A percentile compares a stretch with the other conserved stretches of the same genome.
Conservation (phyloP, 2,113 vertebrate species). For the Erpornis zantholeuca region DNA sequence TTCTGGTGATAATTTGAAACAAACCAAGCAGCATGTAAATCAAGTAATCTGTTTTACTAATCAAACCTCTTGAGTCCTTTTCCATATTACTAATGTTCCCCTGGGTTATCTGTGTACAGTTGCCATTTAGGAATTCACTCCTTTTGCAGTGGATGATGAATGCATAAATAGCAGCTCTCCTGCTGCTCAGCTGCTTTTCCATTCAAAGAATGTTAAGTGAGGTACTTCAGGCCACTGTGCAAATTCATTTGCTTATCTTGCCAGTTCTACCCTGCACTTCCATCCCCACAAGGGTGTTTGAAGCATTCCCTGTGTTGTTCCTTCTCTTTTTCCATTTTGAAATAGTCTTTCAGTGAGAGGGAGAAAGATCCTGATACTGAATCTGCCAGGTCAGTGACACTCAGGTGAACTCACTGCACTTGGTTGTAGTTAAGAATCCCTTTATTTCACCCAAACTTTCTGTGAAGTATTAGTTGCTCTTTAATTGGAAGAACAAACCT, state of each 20-base stretch:
- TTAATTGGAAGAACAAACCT: not conserved
- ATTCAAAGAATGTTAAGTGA: not conserved
- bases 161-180: not conserved
- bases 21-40: not conserved
- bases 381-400: not conserved
- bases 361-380: not conserved
- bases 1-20: not conserved
- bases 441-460: not conserved
- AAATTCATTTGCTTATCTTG: not conserved
- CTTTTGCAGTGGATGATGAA: not conserved
- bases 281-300: not conserved
- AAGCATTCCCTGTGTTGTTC: not conserved
- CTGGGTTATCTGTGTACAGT: not conserved
- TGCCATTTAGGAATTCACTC: not conserved
- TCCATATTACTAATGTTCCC: not conserved
- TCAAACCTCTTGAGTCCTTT: not conserved
- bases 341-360: not conserved
- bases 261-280: not conserved
- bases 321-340: not conserved
- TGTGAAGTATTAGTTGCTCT: not conserved
- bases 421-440: rapidly evolving
- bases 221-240: not conserved
- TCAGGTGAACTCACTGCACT: not conserved
- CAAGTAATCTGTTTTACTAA: constrained; percentile 1
- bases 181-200: not conserved